Conservation (phyloP, 2,113 vertebrate species). For the Aldabrachelys gigantea region DNA sequence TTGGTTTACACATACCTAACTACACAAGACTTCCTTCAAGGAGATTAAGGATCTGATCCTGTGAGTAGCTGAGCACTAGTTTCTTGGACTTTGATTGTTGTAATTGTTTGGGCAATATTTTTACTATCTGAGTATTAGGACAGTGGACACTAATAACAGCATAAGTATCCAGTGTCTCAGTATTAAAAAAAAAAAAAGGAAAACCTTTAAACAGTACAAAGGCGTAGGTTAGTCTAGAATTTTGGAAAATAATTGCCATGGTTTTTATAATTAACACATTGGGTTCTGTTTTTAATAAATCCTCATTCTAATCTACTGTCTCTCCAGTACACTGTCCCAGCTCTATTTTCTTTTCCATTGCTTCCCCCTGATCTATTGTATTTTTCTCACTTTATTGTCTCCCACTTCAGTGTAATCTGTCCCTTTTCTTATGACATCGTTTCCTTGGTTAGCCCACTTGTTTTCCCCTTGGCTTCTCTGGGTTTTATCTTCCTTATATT, state of each 20-base stretch:
- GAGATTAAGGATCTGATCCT: background rate
- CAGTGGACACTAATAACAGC: background rate
- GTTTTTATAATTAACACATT: background rate
- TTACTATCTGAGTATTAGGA: background rate
- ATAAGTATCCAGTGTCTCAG: background rate
- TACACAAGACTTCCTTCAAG: background rate
- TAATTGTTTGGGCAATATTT: background rate
- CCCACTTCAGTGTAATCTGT: background rate
- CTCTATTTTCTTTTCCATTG: background rate
- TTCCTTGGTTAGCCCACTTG: background rate
- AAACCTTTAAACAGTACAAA: background rate
- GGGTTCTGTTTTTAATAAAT: background rate
- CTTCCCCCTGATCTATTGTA: background rate
- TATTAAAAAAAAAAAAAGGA: background rate
- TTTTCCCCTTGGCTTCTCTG: background rate
- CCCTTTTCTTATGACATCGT: background rate
- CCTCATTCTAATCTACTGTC: background rate
- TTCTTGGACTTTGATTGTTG: background rate
- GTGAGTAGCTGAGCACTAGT: background rate
- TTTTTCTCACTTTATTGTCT: background rate
- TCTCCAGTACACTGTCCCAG: background rate
- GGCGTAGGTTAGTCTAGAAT: background rate
- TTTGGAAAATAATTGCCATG: background rate
- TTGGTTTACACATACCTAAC: background rate
- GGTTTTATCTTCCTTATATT: background rate